Base-by-base conservation (phyloP, 2,888 invertebrate species). In the Petrophora chlorosata region DNA sequence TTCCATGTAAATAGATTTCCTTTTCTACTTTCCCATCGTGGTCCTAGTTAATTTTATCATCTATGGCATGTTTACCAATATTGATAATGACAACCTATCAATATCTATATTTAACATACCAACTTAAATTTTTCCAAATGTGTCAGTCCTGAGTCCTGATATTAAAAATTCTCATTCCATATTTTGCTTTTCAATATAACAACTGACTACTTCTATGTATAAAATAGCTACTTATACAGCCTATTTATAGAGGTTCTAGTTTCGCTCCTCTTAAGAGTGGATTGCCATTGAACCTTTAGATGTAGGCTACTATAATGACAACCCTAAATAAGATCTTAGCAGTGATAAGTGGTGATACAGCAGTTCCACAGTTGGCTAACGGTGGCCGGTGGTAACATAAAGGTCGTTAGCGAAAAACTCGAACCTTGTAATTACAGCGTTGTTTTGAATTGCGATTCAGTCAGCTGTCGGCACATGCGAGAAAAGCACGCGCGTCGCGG, bases 361-460 rank as follows among this genome's bases (percentile, higher is more conserved):
- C 42, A 51, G 36, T 51, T 52, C 53, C 50, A 61, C 65, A 53
- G 62, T 33, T 56, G 44, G 53, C 50, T 72, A 73, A 68, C 67
- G 65, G 69, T 69, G 54, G 62, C 56, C 59, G 53, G 52, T 48
- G 43, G 59, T 63, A 56, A 59, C 65, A 65, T 63, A 73, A 71
- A 78, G 67, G 70, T 70, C 53, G 74, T 80, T 78, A 77, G 71
- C 71, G 74, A 85, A 86, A 85, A 87, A 81, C 80, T 82, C 65
- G 69, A 73, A 70, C 72, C 75, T 61, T 75, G 81, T 83, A 82
- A 82, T 85, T 82, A 78, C 76, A 68, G 76, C 71, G 83, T 79
- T 83, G 82, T 85, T 84, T 83, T 82, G 85, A 81, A 85, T 85
- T 82, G 84, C 83, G 80, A 81, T 85, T 85, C 88, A 89, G 90